A percentile compares a stretch with the other conserved stretches of the same genome.
Evolutionary conservation across 2,113 vertebrate species (phyloP).

Genomic region (Lasiurus borealis): DNA sequence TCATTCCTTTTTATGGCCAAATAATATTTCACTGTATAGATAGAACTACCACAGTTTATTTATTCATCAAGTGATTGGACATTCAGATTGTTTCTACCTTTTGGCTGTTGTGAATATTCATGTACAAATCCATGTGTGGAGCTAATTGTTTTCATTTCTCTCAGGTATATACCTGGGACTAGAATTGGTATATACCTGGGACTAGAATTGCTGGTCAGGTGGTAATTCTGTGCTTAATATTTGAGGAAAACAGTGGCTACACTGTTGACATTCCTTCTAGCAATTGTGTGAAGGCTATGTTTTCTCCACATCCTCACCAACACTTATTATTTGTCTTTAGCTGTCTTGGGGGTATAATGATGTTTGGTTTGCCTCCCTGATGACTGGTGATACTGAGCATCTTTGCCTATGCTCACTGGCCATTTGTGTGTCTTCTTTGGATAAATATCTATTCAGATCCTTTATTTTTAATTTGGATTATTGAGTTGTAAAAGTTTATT

Average conservation of each 20-base stretch:
- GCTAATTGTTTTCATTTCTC: neutral
- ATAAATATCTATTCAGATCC: neutral
- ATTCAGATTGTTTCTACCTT: neutral
- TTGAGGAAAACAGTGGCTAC: neutral
- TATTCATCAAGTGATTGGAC: neutral
- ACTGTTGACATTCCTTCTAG: neutral
- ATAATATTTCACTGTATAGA: neutral
- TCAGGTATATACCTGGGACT: neutral
- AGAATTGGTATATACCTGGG: neutral
- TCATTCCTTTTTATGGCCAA: neutral
- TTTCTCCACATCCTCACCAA: neutral
- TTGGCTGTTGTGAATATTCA: neutral
- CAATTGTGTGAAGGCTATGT: neutral
- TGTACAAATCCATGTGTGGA: neutral
- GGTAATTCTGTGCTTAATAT: neutral
- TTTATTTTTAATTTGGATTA: slow-evolving; percentile 34
- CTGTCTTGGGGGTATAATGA: neutral
- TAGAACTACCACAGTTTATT: neutral
- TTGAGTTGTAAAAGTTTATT: neutral
- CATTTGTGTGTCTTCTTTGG: neutral
- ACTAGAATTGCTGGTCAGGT: neutral
- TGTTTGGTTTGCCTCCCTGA: slow-evolving; percentile 30
- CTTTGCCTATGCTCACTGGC: neutral
- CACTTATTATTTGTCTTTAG: neutral
- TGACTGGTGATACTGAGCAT: neutral